Percentiles rank a stretch among this genome's conserved stretches.
phyloP scores from a whole-genome alignment of 2,888 invertebrate genomes.

The Vandiemenella viatica region DNA sequence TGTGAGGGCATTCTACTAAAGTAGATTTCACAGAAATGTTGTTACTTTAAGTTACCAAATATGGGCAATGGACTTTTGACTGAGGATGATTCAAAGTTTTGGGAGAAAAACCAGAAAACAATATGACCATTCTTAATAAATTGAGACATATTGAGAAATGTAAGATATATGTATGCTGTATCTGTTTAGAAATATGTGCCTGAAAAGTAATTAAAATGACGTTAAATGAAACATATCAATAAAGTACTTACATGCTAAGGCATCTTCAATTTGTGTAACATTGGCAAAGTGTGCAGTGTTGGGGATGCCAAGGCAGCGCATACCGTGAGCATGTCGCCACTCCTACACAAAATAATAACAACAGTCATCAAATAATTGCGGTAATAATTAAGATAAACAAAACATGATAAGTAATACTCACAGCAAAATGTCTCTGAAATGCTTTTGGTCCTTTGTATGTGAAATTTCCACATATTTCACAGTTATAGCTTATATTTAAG shows the following conservation, averaged over 20 bases:
- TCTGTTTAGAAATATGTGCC: too few relatives aligned
- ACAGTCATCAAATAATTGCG: background rate
- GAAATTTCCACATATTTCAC: constrained; percentile 98
- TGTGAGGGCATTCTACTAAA: too few relatives aligned
- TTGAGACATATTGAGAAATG: too few relatives aligned
- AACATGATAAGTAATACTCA: constrained; percentile 23
- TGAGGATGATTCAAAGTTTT: too few relatives aligned
- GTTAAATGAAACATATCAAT: too few relatives aligned
- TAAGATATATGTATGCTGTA: too few relatives aligned
- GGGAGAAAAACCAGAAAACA: too few relatives aligned
- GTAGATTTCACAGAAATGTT: too few relatives aligned
- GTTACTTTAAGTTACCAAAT: too few relatives aligned
- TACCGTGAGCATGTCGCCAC: constrained; percentile 66
- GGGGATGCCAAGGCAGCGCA: constrained; percentile 97
- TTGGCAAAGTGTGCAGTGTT: constrained; percentile 99
- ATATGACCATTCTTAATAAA: too few relatives aligned
- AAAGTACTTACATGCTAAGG: constrained; percentile 73
- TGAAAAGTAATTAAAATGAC: too few relatives aligned
- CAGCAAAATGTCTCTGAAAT: constrained; percentile 95
- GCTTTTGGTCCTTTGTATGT: constrained; percentile 98
- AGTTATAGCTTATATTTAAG: constrained; percentile 94
- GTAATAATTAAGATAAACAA: background rate
- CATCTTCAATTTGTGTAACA: constrained; percentile 97
- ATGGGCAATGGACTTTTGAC: too few relatives aligned
- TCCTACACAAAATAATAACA: constrained; percentile 29